phyloP scores from a whole-genome alignment of 23 tunicate genomes.

The Pegea sp. region DNA sequence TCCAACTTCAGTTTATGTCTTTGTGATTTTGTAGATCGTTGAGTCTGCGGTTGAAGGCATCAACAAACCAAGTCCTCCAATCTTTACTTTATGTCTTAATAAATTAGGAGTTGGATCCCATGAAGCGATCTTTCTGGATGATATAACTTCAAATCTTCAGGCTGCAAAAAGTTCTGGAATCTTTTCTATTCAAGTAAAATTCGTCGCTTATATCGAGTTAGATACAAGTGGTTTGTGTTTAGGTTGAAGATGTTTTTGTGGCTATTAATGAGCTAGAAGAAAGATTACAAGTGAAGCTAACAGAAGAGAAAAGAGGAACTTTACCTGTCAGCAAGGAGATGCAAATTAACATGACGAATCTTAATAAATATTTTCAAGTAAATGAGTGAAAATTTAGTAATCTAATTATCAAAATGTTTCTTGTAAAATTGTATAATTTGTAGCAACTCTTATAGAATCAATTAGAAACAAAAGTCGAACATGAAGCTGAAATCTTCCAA shows the following conservation, averaged over 20 bases:
- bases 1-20: background rate
- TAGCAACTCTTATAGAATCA: slow-evolving; percentile 1
- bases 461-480: slow-evolving; percentile 5
- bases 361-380: slow-evolving; percentile 24
- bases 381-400: background rate
- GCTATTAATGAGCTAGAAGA: slow-evolving; percentile 74
- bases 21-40: slow-evolving; percentile 21
- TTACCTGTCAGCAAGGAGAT: slow-evolving; percentile 51
- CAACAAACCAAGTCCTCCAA: slow-evolving; percentile 56
- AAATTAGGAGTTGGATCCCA: slow-evolving; percentile 38
- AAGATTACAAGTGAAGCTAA: slow-evolving; percentile 23
- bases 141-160: slow-evolving; percentile 41
- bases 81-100: slow-evolving; percentile 50
- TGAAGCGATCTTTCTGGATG: slow-evolving; percentile 83
- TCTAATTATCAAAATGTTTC: background rate
- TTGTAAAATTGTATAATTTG: background rate
- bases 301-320: slow-evolving; percentile 26
- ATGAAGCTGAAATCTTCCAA: slow-evolving; percentile 36
- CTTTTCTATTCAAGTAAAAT: slow-evolving; percentile 37
- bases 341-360: slow-evolving; percentile 22
- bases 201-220: background rate
- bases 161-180: slow-evolving; percentile 84
- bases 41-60: slow-evolving; percentile 81
- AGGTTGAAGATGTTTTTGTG: slow-evolving; percentile 42
- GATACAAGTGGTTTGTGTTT: background rate